These are phyloP conservation scores for Cataglyphis rosenhaueri DNA, from an alignment of 2,888 invertebrate species.

Conservation along the genomic window DNA sequence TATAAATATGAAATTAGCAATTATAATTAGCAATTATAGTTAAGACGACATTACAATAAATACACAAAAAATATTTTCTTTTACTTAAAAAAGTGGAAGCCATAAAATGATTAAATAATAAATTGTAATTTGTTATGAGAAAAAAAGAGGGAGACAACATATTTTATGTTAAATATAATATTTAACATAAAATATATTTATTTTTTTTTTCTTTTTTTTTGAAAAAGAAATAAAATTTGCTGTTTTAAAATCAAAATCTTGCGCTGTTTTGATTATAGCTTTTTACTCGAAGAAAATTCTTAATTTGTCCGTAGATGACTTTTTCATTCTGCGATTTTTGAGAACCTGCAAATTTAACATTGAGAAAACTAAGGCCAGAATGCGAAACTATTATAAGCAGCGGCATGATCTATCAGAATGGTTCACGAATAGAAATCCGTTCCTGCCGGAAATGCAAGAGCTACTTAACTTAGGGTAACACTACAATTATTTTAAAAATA, in stretches of 20 bases:
- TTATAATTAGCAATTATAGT: too few relatives aligned
- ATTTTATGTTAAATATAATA: background rate
- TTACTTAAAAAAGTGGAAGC: background rate
- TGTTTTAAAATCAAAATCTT: background rate
- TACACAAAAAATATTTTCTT: too few relatives aligned
- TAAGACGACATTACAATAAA: too few relatives aligned
- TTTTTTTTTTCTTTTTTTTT: background rate
- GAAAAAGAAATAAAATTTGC: background rate
- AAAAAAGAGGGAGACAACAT: too few relatives aligned
- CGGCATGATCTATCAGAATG: conserved; percentile 87
- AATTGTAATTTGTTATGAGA: background rate
- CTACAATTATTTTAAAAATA: background rate
- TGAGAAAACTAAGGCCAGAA: conserved; percentile 87
- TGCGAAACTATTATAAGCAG: conserved; percentile 88
- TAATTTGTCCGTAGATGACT: conserved; percentile 82
- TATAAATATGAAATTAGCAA: too few relatives aligned
- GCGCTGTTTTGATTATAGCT: background rate
- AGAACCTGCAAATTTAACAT: conserved; percentile 88
- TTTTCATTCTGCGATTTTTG: conserved; percentile 87
- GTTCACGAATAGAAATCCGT: conserved; percentile 88
- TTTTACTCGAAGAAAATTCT: background rate
- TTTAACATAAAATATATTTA: background rate
- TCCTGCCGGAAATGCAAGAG: conserved; percentile 87
- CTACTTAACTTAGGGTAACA: conserved; percentile 87
- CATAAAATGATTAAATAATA: background rate